A percentile compares a stretch with the other conserved stretches of the same genome.
Conservation (phyloP, 92 coral and sea anemone species). For the Epizoanthus scotinus region DNA sequence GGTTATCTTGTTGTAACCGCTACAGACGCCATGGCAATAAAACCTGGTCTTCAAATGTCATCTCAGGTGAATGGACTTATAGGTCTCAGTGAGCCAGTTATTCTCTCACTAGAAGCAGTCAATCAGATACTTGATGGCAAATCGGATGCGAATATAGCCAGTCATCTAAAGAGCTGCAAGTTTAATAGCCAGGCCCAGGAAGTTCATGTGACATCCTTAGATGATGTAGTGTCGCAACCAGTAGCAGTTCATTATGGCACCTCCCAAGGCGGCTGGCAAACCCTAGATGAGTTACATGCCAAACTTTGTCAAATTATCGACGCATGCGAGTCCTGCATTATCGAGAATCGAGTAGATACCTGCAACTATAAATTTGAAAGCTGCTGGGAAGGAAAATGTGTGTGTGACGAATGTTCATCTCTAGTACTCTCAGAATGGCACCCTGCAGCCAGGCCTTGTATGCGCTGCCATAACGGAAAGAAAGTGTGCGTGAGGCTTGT, state of each 20-base stretch:
- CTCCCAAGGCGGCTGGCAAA: conserved; percentile 58
- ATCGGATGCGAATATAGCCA: conserved; percentile 47
- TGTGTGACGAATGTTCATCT: conserved; percentile 51
- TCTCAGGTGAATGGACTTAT: conserved; percentile 50
- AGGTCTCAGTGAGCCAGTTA: conserved; percentile 47
- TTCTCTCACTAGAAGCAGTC: conserved; percentile 46
- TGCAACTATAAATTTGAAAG: conserved; percentile 32
- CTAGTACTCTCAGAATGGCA: conserved; percentile 59
- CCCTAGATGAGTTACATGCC: conserved; percentile 49
- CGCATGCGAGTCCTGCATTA: conserved; percentile 49
- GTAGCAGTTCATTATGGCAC: conserved; percentile 52
- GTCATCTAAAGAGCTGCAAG: conserved; percentile 47
- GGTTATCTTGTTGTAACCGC: conserved; percentile 52
- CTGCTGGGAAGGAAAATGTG: conserved; percentile 46
- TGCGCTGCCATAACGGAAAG: conserved; percentile 44
- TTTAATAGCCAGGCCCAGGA: conserved; percentile 55
- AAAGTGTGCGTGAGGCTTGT: conserved; percentile 46
- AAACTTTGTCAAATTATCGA: conserved; percentile 43
- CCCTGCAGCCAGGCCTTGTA: conserved; percentile 59
- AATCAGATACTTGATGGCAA: conserved; percentile 38
- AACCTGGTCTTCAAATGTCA: conserved; percentile 60
- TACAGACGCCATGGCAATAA: conserved; percentile 62
- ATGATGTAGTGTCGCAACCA: conserved; percentile 53
- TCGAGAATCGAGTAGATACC: conserved; percentile 35
- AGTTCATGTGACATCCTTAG: conserved; percentile 52